Percentiles rank a stretch among this genome's conserved stretches.
phyloP scores from a whole-genome alignment of 1,140 invertebrate genomes.

The Condylostylus longicornis region DNA sequence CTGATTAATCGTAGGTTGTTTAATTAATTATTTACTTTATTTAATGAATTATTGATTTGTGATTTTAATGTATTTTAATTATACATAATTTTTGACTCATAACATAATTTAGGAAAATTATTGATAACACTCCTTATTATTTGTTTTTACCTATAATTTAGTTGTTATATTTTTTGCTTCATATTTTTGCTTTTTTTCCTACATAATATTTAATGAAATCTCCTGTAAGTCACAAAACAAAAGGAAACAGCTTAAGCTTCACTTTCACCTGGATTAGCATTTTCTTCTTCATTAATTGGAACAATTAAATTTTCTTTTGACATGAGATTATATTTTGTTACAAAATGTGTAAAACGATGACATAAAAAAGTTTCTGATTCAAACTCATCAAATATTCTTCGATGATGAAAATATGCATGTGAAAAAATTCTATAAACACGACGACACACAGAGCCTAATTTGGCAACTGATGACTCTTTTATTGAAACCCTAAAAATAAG shows the following conservation, averaged over 20 bases:
- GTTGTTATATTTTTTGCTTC: constrained; percentile 9
- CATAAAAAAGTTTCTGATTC: constrained; percentile 92
- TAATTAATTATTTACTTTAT: neutral
- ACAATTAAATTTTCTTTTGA: constrained; percentile 97
- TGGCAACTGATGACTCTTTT: constrained; percentile 95
- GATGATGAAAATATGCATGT: constrained; percentile 98
- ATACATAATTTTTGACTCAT: too few species aligned
- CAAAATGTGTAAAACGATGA: constrained; percentile 92
- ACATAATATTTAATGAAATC: neutral
- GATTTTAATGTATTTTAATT: too few species aligned
- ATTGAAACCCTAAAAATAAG: constrained; percentile 74
- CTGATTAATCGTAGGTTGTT: too few species aligned
- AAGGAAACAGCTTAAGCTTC: constrained; percentile 36
- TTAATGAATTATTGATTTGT: neutral
- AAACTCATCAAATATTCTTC: constrained; percentile 93
- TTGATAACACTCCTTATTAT: neutral
- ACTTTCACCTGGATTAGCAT: constrained; percentile 49
- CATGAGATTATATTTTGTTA: constrained; percentile 97
- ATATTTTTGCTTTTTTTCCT: constrained; percentile 6
- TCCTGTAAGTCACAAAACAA: neutral
- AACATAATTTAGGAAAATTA: too few species aligned
- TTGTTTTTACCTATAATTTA: neutral
- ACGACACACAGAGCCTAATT: constrained; percentile 94
- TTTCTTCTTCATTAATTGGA: constrained; percentile 51
- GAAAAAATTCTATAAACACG: constrained; percentile 99